Conservation (phyloP, 2,797 vertebrate species). For the Pitangus sulphuratus region DNA sequence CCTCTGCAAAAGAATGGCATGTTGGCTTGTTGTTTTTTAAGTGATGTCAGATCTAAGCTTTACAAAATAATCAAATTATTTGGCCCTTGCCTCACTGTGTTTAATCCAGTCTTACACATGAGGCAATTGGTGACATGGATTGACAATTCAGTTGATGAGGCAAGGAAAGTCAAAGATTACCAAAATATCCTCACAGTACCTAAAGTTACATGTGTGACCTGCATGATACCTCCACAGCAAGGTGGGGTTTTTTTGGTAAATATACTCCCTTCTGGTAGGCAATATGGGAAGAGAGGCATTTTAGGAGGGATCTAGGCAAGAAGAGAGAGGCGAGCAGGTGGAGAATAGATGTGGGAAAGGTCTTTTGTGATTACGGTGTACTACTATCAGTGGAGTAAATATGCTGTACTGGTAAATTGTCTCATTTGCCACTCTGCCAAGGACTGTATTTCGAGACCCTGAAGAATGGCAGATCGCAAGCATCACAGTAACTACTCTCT, state of each 20-base stretch:
- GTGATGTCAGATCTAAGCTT: not conserved
- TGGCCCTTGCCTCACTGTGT: not conserved
- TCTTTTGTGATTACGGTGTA: not conserved
- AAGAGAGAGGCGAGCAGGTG: not conserved
- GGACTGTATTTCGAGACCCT: not conserved
- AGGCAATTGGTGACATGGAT: not conserved
- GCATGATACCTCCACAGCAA: fast-evolving
- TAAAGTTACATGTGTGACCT: not conserved
- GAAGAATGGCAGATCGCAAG: not conserved
- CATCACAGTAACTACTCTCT: not conserved
- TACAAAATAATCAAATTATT: not conserved
- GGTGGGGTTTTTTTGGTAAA: not conserved
- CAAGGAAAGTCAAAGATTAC: not conserved
- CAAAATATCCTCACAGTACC: not conserved
- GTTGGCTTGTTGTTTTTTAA: not conserved
- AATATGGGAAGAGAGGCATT: not conserved
- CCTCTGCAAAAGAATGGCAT: not conserved
- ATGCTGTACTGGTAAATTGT: not conserved
- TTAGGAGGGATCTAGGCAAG: not conserved
- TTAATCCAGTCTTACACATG: not conserved
- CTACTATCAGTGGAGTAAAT: not conserved
- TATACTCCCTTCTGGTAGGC: not conserved
- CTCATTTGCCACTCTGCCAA: not conserved
- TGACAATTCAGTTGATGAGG: not conserved
- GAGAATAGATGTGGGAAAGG: not conserved